These are phyloP conservation scores for Nomada fucata DNA, from an alignment of 2,888 invertebrate genomes.

Conservation along the genomic window DNA sequence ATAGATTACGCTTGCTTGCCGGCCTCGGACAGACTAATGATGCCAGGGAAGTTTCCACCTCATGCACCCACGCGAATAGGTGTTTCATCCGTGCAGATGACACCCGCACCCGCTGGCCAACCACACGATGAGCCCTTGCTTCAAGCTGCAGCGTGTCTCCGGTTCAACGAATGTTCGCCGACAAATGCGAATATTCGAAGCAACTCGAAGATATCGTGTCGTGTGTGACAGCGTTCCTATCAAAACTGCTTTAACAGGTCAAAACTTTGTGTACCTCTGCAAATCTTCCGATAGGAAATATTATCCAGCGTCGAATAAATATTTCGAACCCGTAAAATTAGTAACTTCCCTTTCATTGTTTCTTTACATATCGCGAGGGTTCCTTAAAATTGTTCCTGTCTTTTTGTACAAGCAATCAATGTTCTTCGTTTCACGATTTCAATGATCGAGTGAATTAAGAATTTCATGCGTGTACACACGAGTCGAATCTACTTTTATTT, in stretches of 20 bases:
- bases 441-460: no score
- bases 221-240: background rate
- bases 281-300: no score
- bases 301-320: no score
- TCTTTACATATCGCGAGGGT: no score
- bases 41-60: conserved; percentile 72
- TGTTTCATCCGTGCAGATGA: conserved; percentile 68
- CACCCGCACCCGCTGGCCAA: conserved; percentile 53
- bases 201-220: background rate
- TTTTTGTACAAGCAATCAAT: background rate
- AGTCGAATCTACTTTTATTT: background rate
- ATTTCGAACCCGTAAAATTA: no score
- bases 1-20: conserved; percentile 67
- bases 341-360: no score
- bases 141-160: conserved; percentile 5
- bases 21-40: conserved; percentile 73
- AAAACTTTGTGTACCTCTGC: background rate
- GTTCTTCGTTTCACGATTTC: no score
- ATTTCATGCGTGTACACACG: no score
- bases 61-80: conserved; percentile 61
- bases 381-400: background rate
- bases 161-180: conserved; percentile 18
- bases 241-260: background rate
- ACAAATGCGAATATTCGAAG: conserved; percentile 18
- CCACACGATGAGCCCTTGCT: conserved; percentile 26